Percentiles rank a stretch among this genome's conserved stretches.
phyloP scores from a whole-genome alignment of 1,140 invertebrate species.

The Arctopsyche grandis region DNA sequence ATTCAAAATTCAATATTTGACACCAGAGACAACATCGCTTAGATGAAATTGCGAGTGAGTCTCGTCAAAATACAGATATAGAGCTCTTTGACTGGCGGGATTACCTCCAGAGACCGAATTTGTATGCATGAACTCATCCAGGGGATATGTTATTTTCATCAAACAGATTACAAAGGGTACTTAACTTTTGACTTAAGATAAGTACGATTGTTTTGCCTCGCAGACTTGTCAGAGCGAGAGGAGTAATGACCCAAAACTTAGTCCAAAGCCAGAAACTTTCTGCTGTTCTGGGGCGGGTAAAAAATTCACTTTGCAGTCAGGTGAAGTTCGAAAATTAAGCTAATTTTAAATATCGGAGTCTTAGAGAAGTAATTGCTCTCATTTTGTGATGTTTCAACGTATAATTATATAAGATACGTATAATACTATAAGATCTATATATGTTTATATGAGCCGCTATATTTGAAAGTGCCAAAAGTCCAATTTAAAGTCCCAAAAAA shows the following conservation, averaged over 20 bases:
- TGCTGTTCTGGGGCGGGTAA: no score
- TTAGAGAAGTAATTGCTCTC: no score
- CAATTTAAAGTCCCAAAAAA: no score
- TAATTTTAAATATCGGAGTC: no score
- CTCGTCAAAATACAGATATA: background rate
- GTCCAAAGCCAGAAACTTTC: background rate
- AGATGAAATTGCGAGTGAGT: no score
- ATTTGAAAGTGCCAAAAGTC: no score
- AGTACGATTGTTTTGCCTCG: slow-evolving; percentile 3
- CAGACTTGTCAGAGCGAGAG: background rate
- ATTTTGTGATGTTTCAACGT: no score
- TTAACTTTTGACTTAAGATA: slow-evolving; percentile 19
- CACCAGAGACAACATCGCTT: no score
- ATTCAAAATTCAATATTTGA: background rate
- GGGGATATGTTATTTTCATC: slow-evolving; percentile 4
- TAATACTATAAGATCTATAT: no score
- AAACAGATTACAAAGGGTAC: background rate
- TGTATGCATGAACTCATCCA: background rate
- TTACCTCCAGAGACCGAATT: slow-evolving; percentile 11
- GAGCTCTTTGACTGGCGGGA: background rate
- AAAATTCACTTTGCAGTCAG: background rate
- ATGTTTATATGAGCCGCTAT: no score
- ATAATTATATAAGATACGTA: no score
- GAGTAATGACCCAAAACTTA: slow-evolving; percentile 13
- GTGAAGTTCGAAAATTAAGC: no score